Percentiles rank a stretch among this genome's conserved stretches.
Conservation (phyloP, 2,888 invertebrate genomes). For the Cheilosia vulpina region DNA sequence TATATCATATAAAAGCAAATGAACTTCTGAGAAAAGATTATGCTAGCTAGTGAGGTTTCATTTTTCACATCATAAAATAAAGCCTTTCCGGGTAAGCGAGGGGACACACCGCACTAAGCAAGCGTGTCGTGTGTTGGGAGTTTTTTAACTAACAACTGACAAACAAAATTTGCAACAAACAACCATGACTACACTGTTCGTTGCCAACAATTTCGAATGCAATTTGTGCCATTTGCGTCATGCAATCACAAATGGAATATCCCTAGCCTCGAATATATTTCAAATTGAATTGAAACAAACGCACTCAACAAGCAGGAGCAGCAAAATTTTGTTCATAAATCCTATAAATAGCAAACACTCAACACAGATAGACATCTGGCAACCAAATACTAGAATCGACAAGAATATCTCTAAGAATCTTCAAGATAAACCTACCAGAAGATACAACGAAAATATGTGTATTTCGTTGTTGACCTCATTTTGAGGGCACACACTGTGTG, state of each 20-base stretch:
- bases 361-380: conserved; percentile 42
- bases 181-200: neutral
- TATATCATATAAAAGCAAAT: conserved; percentile 30
- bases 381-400: conserved; percentile 38
- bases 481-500: conserved; percentile 46
- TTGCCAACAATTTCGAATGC: conserved; percentile 31
- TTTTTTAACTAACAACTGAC: neutral
- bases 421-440: conserved; percentile 23
- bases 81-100: conserved; percentile 21
- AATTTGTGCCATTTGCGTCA: conserved; percentile 50
- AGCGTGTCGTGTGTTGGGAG: conserved; percentile 13
- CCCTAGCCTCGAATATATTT: conserved; percentile 18
- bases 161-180: neutral
- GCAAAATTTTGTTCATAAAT: conserved; percentile 55
- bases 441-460: neutral
- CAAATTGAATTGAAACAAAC: conserved; percentile 10
- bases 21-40: conserved; percentile 55
- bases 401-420: conserved; percentile 58
- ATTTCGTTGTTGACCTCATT: conserved; percentile 62
- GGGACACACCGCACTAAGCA: conserved; percentile 2
- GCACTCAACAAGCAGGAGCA: neutral
- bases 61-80: conserved; percentile 50
- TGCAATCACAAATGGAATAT: conserved; percentile 18
- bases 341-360: conserved; percentile 55
- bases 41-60: conserved; percentile 12